Evolutionary conservation across 2,888 invertebrate genomes (phyloP).

Genomic region (Latrodectus hesperus): DNA sequence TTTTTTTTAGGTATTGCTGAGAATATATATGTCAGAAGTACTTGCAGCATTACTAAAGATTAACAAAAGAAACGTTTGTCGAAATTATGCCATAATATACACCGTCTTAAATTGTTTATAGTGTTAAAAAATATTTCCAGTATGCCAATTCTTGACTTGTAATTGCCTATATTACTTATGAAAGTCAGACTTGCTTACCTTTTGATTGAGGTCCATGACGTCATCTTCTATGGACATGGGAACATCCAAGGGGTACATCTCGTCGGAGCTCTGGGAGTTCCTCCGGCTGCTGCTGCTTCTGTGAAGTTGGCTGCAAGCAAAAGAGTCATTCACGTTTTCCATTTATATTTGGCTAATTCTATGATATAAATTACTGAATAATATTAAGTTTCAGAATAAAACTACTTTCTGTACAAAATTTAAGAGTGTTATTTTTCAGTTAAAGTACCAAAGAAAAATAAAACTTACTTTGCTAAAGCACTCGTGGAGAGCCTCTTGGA

Average conservation of each 20-base stretch:
- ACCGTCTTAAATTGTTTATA: too few species aligned
- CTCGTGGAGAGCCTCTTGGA: constrained; percentile 67
- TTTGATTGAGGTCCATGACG: constrained; percentile 93
- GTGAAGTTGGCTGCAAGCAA: constrained; percentile 52
- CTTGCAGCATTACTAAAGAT: too few species aligned
- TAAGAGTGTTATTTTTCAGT: too few species aligned
- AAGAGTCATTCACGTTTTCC: background rate
- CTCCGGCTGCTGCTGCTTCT: constrained; percentile 77
- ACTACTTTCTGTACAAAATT: too few species aligned
- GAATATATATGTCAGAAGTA: too few species aligned
- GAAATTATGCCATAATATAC: too few species aligned
- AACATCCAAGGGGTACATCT: constrained; percentile 90
- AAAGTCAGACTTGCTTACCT: constrained; percentile 79
- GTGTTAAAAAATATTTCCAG: too few species aligned
- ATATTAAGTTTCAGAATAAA: too few species aligned
- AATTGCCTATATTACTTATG: background rate
- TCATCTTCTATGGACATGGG: constrained; percentile 89
- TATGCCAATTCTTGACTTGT: too few species aligned
- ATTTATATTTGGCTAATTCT: background rate
- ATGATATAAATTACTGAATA: background rate
- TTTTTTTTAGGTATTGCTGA: too few species aligned
- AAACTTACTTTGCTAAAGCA: constrained; percentile 67
- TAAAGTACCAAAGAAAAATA: background rate
- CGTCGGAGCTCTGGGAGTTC: constrained; percentile 90
- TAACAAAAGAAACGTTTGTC: too few species aligned